Evolutionary conservation across 1,140 invertebrate genomes (phyloP), one percentile per base, ranked within the genome.

Genomic region (Apis dorsata): DNA sequence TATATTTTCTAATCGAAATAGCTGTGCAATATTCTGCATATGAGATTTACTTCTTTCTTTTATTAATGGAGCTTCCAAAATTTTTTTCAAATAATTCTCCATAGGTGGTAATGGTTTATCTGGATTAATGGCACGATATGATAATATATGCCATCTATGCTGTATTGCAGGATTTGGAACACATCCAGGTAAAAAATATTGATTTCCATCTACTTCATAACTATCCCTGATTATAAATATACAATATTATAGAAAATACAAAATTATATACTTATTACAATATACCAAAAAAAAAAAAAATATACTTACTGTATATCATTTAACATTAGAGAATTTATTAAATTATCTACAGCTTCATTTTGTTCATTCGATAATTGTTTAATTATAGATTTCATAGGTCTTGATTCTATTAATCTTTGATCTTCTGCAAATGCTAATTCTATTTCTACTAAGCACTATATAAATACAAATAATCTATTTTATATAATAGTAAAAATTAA

Each of bases 401-500:
- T 83, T 17, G 73, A 24, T 9, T 76, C 65, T 69, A 90, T 76
- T 24, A 87, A 24, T 55, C 85, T 70, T n/a, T 72, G 69, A 63
- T 91, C 85, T 82, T 86, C 88, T n/a, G 81, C 75, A n/a, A 82
- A 91, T 34, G 81, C 63, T 60, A 91, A 65, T 49, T 77, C 71
- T 7, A 90, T 73, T 53, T 88, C 85, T 44, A 90, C 63, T 51
- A 91, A 70, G 63, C 90, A 89, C 90, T 91, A 60, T 63, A 70
- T 15, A 63, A 80, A 63, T 51, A 53, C 63, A 44, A 71, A 55
- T 11, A 24, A 57, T 66, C 49, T 68, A 60, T 74, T 53, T 71
- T 77, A 66, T 51, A 4, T 21, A 81, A 11, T 13, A 49, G 49
- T 62, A 21, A 59, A 73, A 13, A n/a, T 62, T 19, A 11, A 66